Conservation (phyloP, 2,888 invertebrate genomes). For the Eulithis testata region DNA sequence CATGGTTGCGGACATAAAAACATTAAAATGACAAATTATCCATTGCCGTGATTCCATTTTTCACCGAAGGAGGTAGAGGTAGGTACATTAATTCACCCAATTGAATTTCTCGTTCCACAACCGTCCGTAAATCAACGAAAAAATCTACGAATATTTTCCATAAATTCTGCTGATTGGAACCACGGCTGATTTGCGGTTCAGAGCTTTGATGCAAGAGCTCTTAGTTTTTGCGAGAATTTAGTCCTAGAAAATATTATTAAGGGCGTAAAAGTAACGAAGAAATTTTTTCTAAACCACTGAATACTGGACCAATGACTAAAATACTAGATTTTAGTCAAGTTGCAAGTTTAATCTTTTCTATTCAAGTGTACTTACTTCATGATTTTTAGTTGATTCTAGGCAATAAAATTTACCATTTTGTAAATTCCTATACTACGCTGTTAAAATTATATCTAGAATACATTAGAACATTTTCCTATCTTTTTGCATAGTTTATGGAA, state of each 20-base stretch:
- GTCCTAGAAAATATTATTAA: constrained; percentile 6
- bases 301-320: background rate
- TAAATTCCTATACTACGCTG: too few species aligned
- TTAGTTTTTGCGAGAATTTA: constrained; percentile 22
- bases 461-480: background rate
- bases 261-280: constrained; percentile 4
- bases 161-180: constrained; percentile 51
- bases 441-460: too few species aligned
- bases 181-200: constrained; percentile 38
- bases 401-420: too few species aligned
- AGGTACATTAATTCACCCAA: constrained; percentile 61
- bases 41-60: constrained; percentile 72
- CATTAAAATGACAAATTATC: constrained; percentile 79
- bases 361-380: too few species aligned
- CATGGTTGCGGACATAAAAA: constrained; percentile 64
- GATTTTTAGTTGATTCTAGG: too few species aligned
- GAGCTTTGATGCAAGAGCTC: constrained; percentile 32
- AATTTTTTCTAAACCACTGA: constrained; percentile 1
- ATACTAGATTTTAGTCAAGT: background rate
- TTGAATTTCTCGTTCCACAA: constrained; percentile 54
- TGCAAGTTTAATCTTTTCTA: too few species aligned
- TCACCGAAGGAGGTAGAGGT: constrained; percentile 63
- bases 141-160: constrained; percentile 50
- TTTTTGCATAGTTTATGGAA: background rate
- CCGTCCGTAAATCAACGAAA: constrained; percentile 54